These are phyloP conservation scores for Troilus luridus DNA, from an alignment of 2,888 invertebrate genomes.

Conservation along the genomic window DNA sequence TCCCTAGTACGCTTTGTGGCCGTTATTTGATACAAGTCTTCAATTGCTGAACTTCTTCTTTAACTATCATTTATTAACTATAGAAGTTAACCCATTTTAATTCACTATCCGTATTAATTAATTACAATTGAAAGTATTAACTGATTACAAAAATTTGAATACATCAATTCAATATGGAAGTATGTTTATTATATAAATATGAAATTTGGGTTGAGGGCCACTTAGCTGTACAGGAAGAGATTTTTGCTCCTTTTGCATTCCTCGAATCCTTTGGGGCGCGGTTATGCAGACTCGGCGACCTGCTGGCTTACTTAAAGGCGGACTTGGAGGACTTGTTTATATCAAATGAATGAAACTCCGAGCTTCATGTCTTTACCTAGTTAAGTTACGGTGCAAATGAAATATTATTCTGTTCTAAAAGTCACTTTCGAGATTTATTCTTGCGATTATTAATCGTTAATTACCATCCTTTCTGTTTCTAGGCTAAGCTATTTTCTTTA, in stretches of 20 bases:
- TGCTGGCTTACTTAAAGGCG: neutral
- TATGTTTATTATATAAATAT: neutral
- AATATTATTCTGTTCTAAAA: too few species aligned
- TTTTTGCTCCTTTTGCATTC: slow-evolving; percentile 7
- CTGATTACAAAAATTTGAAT: neutral
- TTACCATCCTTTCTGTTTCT: too few species aligned
- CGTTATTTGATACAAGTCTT: too few species aligned
- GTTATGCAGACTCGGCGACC: slow-evolving; percentile 18
- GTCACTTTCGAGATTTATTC: too few species aligned
- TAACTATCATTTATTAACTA: too few species aligned
- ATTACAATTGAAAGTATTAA: too few species aligned
- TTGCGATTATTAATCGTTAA: too few species aligned
- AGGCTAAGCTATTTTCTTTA: too few species aligned
- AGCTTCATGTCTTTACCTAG: neutral
- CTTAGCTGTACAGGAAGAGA: neutral
- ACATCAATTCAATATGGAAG: neutral
- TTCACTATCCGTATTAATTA: too few species aligned
- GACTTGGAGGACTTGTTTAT: neutral
- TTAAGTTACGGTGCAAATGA: neutral
- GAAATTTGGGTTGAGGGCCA: neutral
- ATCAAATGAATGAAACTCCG: neutral
- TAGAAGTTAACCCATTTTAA: too few species aligned
- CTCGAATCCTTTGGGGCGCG: neutral
- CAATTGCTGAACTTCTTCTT: too few species aligned
- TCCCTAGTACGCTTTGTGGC: too few species aligned